Evolutionary conservation across 2,797 vertebrate genomes (phyloP), one percentile per base, ranked within the genome.

Genomic region (Heterohyrax brucei): DNA sequence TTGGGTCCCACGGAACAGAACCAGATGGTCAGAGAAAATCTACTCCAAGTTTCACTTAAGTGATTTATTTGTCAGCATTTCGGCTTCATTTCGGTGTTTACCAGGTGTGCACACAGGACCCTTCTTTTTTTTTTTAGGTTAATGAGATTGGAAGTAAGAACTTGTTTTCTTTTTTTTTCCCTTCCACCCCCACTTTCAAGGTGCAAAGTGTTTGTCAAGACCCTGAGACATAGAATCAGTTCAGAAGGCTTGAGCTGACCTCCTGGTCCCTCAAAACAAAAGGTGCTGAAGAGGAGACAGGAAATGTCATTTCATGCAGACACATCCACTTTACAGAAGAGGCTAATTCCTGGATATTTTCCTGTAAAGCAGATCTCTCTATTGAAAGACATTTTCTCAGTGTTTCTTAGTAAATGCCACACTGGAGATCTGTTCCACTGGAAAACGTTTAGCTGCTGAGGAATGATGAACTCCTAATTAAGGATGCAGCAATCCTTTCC

Each of bases 401-500:
- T 76, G n/a, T 46, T 85, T 95, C 95, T 87, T 1, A 90, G 84
- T 70, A 91, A 93, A 87, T 85, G 75, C 73, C 87, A 94, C 53
- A 62, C 81, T 88, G 68, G 59, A 93, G 89, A 89, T 30, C 68
- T 94, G 80, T 95, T 93, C 61, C 79, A 93, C 91, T 87, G 66
- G 87, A 79, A 97, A 96, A 96, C 89, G 96, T 94, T 96, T 91
- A 95, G 96, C 93, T 64, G 91, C 77, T 91, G 44, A 88, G 78
- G 50, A 91, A 90, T 78, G 46, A 91, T 66, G 81, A 90, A 24
- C 46, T 89, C 85, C 91, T 82, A 80, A 93, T 94, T 79, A 94
- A 96, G 92, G 94, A 95, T 48, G 39, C 33, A 88, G 62, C 46
- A 89, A 68, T 93, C 22, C 82, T 87, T 95, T 86, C 50, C 79